Percentiles rank a stretch among this genome's conserved stretches.
phyloP scores from a whole-genome alignment of 2,113 vertebrate genomes.

The Pristiophorus japonicus region DNA sequence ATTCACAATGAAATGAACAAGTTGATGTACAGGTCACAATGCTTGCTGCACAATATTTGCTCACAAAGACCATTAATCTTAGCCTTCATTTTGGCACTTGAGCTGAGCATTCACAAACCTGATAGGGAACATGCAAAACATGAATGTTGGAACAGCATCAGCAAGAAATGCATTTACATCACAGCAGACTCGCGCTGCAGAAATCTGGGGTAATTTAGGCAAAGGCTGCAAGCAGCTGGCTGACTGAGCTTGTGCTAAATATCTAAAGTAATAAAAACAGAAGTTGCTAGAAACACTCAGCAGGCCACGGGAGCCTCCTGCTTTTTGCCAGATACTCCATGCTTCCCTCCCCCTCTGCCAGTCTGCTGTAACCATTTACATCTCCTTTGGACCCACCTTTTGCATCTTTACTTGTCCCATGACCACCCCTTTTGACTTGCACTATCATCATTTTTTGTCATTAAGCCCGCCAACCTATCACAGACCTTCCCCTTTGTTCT shows the following conservation, averaged over 20 bases:
- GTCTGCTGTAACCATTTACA: not conserved
- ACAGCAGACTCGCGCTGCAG: not conserved
- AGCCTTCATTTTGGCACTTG: not conserved
- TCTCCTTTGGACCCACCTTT: not conserved
- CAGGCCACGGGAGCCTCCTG: too few species aligned
- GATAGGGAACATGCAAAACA: not conserved
- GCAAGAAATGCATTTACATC: not conserved
- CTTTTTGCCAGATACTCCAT: not conserved
- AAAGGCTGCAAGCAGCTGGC: not conserved
- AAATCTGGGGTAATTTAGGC: not conserved
- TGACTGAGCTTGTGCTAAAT: not conserved
- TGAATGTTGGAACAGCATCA: not conserved
- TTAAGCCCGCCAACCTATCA: not conserved
- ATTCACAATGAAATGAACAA: not conserved
- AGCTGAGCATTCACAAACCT: not conserved
- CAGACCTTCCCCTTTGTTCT: not conserved
- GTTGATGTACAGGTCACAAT: not conserved
- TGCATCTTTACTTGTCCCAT: not conserved
- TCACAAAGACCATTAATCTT: constrained; percentile 10
- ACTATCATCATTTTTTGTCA: not conserved
- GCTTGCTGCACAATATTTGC: not conserved
- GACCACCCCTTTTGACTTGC: not conserved
- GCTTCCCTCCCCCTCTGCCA: not conserved
- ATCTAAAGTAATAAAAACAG: not conserved
- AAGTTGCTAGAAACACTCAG: not conserved